Evolutionary conservation across 2,113 vertebrate genomes (phyloP), one percentile per base, ranked within the genome.

Genomic region (Sceloporus undulatus): DNA sequence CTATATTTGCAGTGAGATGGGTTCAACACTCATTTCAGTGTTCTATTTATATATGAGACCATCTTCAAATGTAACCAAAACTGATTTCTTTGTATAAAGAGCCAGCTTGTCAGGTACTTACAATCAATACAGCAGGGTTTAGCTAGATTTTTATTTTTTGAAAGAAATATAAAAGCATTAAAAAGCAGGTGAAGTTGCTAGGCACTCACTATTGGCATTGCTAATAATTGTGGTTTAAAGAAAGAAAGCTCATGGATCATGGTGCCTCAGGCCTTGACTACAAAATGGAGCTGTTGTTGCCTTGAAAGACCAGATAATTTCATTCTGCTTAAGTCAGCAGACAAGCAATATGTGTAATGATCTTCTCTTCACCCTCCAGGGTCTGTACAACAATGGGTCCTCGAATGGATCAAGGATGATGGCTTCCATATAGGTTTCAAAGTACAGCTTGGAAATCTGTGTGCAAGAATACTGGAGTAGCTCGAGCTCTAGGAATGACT

Each of bases 291-390:
- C 13, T 68, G 29, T 78, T 85, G 5, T 86, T 21, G 52, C 89
- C 92, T 94, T 82, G 91, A 90, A 94, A 93, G 84, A 79, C 86
- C 88, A 92, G 87, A 91, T 90, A 87, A 94, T 93, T 93, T 93
- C 77, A 89, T 88, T 91, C 90, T 66, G 86, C 42, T 84, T 82
- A 82, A 74, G 79, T 93, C 89, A 88, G 88, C 75, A 93, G 88
- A 79, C 10, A 38, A 90, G 82, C 76, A 86, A 23, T 85, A 21
- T 54, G 8, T 73, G 83, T 90, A 90, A 84, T 86, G 91, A 86
- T 93, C 81, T 93, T 91, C 86, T 75, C 66, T 94, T 95, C 73
- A 77, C 65, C 82, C 87, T 92, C 88, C 38, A 91, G 93, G 78
- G 90, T 90, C 90, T 87, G 84, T 91, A 88, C 34, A 89, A 90